A percentile compares a stretch with the other conserved stretches of the same genome.
Evolutionary conservation across 92 coral and sea anemone species (phyloP).

Genomic region (Umimayanthus chanpuru): DNA sequence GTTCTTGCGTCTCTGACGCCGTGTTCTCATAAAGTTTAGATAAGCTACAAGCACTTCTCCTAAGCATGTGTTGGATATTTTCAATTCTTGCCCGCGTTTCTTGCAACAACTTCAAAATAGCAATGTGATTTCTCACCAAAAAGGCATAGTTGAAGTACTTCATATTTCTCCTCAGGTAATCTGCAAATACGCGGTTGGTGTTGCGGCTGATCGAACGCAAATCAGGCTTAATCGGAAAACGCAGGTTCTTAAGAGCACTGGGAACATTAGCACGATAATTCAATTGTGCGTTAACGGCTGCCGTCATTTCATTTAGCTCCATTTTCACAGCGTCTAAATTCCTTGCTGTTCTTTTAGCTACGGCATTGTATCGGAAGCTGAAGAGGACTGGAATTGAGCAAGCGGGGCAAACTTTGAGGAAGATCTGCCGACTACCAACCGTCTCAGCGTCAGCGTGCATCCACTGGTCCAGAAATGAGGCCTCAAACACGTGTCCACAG

Average conservation of each 20-base stretch:
- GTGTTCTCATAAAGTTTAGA: neutral
- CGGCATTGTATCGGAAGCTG: constrained; percentile 15
- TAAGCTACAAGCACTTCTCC: neutral
- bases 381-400: constrained; percentile 20
- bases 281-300: neutral
- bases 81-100: neutral
- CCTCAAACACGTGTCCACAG: constrained; percentile 69
- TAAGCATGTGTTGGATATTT: neutral
- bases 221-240: neutral
- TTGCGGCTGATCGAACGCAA: neutral
- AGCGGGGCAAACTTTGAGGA: neutral
- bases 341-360: neutral
- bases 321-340: neutral
- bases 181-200: neutral
- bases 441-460: constrained; percentile 30
- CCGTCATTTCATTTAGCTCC: neutral
- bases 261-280: too few species aligned
- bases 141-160: neutral
- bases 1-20: too few species aligned
- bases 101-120: neutral
- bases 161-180: neutral
- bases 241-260: neutral
- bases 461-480: constrained; percentile 67
- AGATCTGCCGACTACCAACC: neutral
- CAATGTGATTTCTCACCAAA: neutral